Base-by-base conservation (phyloP, 2,113 vertebrate genomes). In the Cephalopterus ornatus region DNA sequence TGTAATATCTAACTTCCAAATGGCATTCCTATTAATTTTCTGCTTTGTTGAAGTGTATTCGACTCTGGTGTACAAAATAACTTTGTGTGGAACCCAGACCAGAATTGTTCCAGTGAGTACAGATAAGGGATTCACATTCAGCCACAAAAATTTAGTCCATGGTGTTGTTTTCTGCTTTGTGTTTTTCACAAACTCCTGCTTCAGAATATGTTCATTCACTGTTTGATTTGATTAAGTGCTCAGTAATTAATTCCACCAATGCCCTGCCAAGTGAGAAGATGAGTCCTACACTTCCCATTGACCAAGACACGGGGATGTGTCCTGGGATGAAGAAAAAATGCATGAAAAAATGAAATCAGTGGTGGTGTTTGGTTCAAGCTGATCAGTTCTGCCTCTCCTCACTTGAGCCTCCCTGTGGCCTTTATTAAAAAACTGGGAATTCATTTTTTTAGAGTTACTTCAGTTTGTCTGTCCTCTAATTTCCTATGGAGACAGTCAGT, bases 401-500 rank as follows among this genome's bases (percentile, higher is more conserved):
- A 4, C 52, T 85, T 58, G 33, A 63, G 35, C 0, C 0, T 72
- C 62, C 82, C 68, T 52, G 61, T 90, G 92, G 82, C 75, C 92
- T 94, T 77, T 86, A 92, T 95, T 96, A 93, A 35, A 94, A 86
- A 94, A 90, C 42, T 72, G 86, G 79, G 68, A 66, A 81, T 87
- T 92, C 27, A 27, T 88, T 88, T 93, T 89, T 94, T 73, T 20
- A 42, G 37, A 52, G 41, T 88, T 80, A 84, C 44, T 96, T 91
- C 86, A 56, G 80, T 89, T 89, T 84, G 65, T 74, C 71, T 85
- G 65, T 83, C 76, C 85, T 47, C 73, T 89, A 32, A 5, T 68
- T 95, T 89, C 84, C 94, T 95, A 55, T 92, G 89, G 93, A 93
- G 92, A 89, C 86, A 84, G 52, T 7, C 71, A 9, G 72, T 71